A percentile compares a stretch with the other conserved stretches of the same genome.
Evolutionary conservation across 2,113 vertebrate genomes (phyloP).

Genomic region (Cryptomyrus ogoouensis): DNA sequence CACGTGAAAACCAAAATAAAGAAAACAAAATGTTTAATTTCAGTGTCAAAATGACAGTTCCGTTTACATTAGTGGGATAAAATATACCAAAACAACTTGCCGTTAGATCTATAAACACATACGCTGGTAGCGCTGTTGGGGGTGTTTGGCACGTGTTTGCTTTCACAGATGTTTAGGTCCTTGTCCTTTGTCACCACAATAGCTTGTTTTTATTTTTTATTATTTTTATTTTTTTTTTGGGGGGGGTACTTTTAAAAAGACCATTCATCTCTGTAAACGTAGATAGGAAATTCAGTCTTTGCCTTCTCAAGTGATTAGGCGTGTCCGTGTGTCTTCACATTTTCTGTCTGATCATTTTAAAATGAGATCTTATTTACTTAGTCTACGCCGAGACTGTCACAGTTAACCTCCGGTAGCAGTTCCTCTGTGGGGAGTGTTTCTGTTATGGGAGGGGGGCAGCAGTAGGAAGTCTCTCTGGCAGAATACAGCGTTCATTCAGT

Average conservation of each 20-base stretch:
- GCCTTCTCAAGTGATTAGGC: conserved; percentile 39
- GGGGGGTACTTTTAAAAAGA: conserved; percentile 54
- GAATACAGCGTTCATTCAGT: conserved; percentile 15
- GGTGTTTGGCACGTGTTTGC: neutral
- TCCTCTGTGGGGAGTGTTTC: conserved; percentile 23
- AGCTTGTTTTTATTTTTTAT: conserved; percentile 20
- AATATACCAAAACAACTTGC: conserved; percentile 8
- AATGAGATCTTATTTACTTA: conserved; percentile 42
- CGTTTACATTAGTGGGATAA: neutral
- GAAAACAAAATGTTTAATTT: neutral
- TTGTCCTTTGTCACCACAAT: conserved; percentile 23
- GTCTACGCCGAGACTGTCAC: conserved; percentile 49
- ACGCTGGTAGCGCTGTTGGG: neutral
- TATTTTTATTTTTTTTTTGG: neutral
- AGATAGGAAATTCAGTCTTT: conserved; percentile 50
- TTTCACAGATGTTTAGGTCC: conserved; percentile 49
- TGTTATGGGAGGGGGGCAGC: neutral
- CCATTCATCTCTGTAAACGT: conserved; percentile 64
- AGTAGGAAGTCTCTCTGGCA: neutral
- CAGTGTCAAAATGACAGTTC: neutral
- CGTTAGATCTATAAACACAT: neutral
- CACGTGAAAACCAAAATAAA: neutral
- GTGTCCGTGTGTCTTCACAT: conserved; percentile 8
- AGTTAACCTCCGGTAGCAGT: conserved; percentile 65
- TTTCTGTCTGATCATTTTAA: conserved; percentile 38